phyloP scores from a whole-genome alignment of 2,113 vertebrate genomes.

The Marmota monax region DNA sequence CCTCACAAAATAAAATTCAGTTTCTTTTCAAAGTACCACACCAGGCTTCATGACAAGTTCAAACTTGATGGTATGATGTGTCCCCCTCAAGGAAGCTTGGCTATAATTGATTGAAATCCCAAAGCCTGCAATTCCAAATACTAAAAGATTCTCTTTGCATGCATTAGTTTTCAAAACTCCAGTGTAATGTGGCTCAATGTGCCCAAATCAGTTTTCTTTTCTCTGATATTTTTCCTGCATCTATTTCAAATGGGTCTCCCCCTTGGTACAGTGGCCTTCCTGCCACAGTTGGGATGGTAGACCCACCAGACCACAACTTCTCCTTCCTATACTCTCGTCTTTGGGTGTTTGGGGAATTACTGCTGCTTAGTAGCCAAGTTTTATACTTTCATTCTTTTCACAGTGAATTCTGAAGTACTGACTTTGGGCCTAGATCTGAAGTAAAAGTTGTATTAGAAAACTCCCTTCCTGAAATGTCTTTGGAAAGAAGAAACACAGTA shows the following conservation, averaged over 20 bases:
- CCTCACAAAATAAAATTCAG: not conserved
- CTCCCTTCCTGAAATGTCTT: not conserved
- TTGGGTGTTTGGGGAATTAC: not conserved
- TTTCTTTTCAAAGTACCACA: not conserved
- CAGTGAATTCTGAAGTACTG: not conserved
- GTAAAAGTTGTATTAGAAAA: conserved; percentile 12
- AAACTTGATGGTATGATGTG: not conserved
- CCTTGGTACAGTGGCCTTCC: not conserved
- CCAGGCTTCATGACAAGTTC: not conserved
- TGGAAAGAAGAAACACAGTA: conserved; percentile 19
- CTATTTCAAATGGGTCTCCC: not conserved
- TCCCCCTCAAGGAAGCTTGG: not conserved
- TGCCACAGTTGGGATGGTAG: not conserved
- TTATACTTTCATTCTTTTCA: not conserved
- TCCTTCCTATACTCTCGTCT: not conserved
- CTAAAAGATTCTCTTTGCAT: not conserved
- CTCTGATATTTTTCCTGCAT: not conserved
- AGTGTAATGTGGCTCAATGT: not conserved
- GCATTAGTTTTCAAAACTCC: not conserved
- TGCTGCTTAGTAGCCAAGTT: not conserved
- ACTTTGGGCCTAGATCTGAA: not conserved
- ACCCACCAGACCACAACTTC: not conserved
- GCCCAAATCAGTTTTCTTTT: not conserved
- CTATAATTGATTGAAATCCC: not conserved
- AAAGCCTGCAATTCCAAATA: conserved; percentile 23